Base-by-base conservation (phyloP, 2,797 vertebrate species). In the Acanthiza pusilla region DNA sequence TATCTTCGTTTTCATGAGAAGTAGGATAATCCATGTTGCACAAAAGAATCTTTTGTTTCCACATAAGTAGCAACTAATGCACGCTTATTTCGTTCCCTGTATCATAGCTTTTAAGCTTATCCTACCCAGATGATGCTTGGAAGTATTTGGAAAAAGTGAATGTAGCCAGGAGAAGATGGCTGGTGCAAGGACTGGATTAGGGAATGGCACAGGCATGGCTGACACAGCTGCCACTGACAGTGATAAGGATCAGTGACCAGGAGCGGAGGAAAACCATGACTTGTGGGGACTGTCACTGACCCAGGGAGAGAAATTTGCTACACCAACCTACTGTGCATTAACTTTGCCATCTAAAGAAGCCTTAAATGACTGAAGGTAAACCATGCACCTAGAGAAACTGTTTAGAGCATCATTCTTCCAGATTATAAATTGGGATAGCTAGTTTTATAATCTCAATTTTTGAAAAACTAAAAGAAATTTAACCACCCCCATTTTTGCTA, bases 51-150 rank as follows among this genome's bases (percentile, higher is more conserved):
- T 26, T 78, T 78, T 13, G 3, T 78, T 89, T 89, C 42, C 0
- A 0, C 8, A 1, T 34, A 23, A 72, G 18, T 8, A 54, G 23
- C 0, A 0, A 63, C 27, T 19, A 67, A 55, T 32, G 27, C 16
- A 58, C 21, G 10, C 13, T 77, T 47, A 57, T 58, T 87, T 60
- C 5, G 26, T 47, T 63, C 70, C 38, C 13, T 67, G 9, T 32
- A 42, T 72, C 15, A 9, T 15, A 29, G 21, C 16, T 93, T 90
- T 93, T 61, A 68, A 57, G n/a, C 5, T 81, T 67, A 67, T 34
- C 12, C 53, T 53, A 42, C 42, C 29, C 78, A 78, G 32, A 21
- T 22, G 21, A 47, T 78, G 3, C 51, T 54, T 81, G 54, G 45
- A 75, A 75, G 2, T 65, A 20, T 50, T 86, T 72, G 55, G 47